These are phyloP conservation scores for Acanthopleura granulata DNA, from an alignment of 2,888 invertebrate genomes.

Conservation along the genomic window DNA sequence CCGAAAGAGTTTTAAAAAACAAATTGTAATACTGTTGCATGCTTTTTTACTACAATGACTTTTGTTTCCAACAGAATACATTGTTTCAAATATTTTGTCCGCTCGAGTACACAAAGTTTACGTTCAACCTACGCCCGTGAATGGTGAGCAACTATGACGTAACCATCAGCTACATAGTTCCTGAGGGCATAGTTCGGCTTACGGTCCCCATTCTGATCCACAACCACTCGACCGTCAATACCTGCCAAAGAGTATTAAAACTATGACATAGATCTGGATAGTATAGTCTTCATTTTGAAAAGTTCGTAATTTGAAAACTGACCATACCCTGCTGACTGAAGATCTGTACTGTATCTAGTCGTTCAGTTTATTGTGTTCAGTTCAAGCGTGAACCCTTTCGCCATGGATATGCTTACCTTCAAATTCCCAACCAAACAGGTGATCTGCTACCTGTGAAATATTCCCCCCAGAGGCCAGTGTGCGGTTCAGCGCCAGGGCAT, in stretches of 20 bases:
- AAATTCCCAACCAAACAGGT: conserved; percentile 6
- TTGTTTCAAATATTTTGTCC: no score
- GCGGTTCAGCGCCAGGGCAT: conserved; percentile 41
- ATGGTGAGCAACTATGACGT: conserved; percentile 32
- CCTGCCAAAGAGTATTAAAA: conserved; percentile 30
- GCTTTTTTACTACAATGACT: no score
- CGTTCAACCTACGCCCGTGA: conserved; percentile 28
- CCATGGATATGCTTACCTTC: background rate
- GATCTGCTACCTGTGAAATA: background rate
- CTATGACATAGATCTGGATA: no score
- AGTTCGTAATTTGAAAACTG: no score
- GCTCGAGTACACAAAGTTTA: no score
- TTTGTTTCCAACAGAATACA: no score
- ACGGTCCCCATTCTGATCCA: conserved; percentile 36
- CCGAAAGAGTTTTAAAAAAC: no score
- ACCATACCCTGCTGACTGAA: no score
- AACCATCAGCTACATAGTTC: conserved; percentile 33
- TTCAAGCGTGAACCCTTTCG: background rate
- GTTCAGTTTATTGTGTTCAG: no score
- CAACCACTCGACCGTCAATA: conserved; percentile 38
- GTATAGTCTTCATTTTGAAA: no score
- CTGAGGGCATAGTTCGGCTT: conserved; percentile 35
- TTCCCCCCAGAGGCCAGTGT: conserved; percentile 28
- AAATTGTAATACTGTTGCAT: no score
- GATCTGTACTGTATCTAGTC: no score